phyloP scores from a whole-genome alignment of 2,888 invertebrate species.

The Drosophila pseudotalamancana region DNA sequence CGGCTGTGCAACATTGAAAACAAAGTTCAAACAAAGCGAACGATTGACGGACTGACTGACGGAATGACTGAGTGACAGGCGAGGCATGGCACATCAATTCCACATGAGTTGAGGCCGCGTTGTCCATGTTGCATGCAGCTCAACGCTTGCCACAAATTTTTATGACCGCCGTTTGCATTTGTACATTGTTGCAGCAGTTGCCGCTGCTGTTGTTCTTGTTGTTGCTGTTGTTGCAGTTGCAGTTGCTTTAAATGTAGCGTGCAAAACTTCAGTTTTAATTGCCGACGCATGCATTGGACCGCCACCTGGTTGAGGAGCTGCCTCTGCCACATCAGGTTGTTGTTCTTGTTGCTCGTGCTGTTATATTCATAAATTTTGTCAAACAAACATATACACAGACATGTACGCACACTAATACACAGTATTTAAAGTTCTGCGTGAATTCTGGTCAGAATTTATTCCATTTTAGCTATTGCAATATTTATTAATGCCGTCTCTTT shows the following conservation, averaged over 20 bases:
- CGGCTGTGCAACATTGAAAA: constrained; percentile 68
- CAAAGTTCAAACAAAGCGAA: constrained; percentile 75
- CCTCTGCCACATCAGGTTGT: constrained; percentile 4
- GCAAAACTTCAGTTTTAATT: constrained; percentile 78
- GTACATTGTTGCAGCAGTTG: constrained; percentile 64
- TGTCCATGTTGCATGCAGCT: constrained; percentile 53
- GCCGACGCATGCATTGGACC: constrained; percentile 75
- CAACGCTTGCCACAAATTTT: constrained; percentile 61
- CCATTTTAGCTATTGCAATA: no score
- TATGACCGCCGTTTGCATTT: constrained; percentile 70
- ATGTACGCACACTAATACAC: constrained; percentile 7
- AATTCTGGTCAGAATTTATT: not conserved
- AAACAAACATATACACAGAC: constrained; percentile 37
- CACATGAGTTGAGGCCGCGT: constrained; percentile 71
- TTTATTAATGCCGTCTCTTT: no score
- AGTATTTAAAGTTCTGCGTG: constrained; percentile 24
- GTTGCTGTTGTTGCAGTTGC: constrained; percentile 46
- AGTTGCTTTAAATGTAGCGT: constrained; percentile 72
- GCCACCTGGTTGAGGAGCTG: constrained; percentile 58
- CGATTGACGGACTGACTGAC: constrained; percentile 22
- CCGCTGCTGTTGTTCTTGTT: constrained; percentile 18
- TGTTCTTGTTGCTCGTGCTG: constrained; percentile 16
- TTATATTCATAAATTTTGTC: constrained; percentile 64
- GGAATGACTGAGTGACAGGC: constrained; percentile 50
- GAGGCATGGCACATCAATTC: constrained; percentile 76